Conservation (phyloP, 2,888 invertebrate species). For the Agriopis marginaria region DNA sequence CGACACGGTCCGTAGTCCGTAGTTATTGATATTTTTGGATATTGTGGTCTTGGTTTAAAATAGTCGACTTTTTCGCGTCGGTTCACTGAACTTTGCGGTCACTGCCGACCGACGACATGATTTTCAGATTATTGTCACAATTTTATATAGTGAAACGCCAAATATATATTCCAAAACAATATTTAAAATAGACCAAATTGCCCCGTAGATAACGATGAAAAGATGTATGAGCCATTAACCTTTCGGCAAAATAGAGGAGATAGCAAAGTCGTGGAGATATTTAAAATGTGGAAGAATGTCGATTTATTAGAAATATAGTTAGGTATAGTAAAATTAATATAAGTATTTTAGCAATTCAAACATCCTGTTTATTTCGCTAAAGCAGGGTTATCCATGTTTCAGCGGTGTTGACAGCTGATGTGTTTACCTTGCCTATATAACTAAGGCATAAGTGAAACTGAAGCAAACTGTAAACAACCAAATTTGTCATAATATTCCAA, state of each 20-base stretch:
- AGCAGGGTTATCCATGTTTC: not conserved
- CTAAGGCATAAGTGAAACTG: no score
- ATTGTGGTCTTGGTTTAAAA: conserved; percentile 51
- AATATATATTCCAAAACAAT: conserved; percentile 44
- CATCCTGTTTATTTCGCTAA: conserved; percentile 11
- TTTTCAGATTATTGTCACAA: conserved; percentile 55
- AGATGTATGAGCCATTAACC: conserved; percentile 16
- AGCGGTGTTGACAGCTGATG: not conserved
- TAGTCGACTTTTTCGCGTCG: conserved; percentile 56
- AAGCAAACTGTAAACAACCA: no score
- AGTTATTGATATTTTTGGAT: conserved; percentile 33
- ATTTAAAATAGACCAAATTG: conserved; percentile 36
- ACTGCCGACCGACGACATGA: conserved; percentile 55
- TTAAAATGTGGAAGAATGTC: conserved; percentile 1
- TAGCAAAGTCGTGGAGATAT: conserved; percentile 5
- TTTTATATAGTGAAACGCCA: conserved; percentile 41
- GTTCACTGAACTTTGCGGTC: conserved; percentile 72
- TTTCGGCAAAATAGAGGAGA: conserved; percentile 13
- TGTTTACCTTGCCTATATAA: no score
- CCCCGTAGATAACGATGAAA: conserved; percentile 15
- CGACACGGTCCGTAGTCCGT: conserved; percentile 13
- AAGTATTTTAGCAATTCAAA: not conserved
- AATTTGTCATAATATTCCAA: no score
- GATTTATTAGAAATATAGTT: not conserved
- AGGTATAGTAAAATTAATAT: no score